A percentile compares a stretch with the other conserved stretches of the same genome.
Conservation (phyloP, 2,797 vertebrate species). For the Spondyliosoma cantharus region DNA sequence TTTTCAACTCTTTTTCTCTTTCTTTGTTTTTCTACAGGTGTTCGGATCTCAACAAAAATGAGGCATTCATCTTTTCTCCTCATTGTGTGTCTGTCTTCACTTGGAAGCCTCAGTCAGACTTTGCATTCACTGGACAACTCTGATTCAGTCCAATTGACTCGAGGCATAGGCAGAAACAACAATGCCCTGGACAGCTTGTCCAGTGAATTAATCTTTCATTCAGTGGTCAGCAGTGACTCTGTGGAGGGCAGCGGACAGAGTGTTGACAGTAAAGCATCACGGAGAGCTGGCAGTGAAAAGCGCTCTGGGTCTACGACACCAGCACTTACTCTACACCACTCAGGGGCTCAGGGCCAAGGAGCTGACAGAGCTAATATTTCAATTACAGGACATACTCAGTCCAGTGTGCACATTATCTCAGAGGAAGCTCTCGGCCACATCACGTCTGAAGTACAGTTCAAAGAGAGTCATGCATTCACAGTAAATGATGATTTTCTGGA, state of each 20-base stretch:
- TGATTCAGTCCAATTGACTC: slow-evolving; percentile 6
- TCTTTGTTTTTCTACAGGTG: slow-evolving; percentile 51
- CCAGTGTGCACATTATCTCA: slow-evolving; percentile 32
- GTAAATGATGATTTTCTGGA: slow-evolving; percentile 24
- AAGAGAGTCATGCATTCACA: slow-evolving; percentile 14
- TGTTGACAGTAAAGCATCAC: slow-evolving; percentile 11
- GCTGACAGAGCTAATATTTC: slow-evolving; percentile 47
- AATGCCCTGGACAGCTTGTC: slow-evolving; percentile 4
- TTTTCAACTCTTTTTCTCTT: background rate
- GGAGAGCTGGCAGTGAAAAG: slow-evolving; percentile 21
- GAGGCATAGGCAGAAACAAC: slow-evolving; percentile 8
- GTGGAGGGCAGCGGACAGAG: slow-evolving; percentile 54
- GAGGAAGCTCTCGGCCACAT: slow-evolving; percentile 33
- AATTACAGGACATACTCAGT: slow-evolving; percentile 30
- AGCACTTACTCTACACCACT: slow-evolving; percentile 19
- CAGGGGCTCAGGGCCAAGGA: slow-evolving; percentile 26
- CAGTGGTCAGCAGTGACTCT: slow-evolving; percentile 25
- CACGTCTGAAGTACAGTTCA: slow-evolving; percentile 24
- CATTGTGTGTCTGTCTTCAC: slow-evolving; percentile 50
- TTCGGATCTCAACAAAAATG: slow-evolving; percentile 60
- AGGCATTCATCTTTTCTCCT: slow-evolving; percentile 40
- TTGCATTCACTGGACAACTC: slow-evolving; percentile 34
- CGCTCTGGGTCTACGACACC: slow-evolving; percentile 28
- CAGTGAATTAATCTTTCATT: slow-evolving; percentile 11
- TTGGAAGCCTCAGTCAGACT: slow-evolving; percentile 56